Percentiles rank a stretch among this genome's conserved stretches.
Conservation (phyloP, 2,113 vertebrate species). For the Tretioscincus oriximinensis region DNA sequence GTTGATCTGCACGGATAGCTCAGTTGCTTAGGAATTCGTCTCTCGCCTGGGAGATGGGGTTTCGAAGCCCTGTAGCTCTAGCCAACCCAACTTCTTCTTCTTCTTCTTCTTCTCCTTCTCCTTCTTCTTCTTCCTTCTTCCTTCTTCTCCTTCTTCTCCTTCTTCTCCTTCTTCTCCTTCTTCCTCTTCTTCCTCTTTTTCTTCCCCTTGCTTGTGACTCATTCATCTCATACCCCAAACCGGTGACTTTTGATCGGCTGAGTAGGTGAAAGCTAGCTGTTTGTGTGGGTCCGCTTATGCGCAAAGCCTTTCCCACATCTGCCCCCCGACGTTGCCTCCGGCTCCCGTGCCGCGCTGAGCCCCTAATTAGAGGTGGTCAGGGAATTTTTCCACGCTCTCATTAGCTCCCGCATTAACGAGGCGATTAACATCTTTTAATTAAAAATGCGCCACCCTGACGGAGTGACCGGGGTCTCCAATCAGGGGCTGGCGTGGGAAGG, state of each 20-base stretch:
- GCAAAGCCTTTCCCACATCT: no score
- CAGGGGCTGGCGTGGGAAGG: not conserved
- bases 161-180: no score
- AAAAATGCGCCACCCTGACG: constrained; percentile 14
- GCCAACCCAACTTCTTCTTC: no score
- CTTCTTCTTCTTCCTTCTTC: no score
- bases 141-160: no score
- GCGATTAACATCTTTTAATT: constrained; percentile 43
- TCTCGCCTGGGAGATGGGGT: no score
- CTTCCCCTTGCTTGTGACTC: not conserved
- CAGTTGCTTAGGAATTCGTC: no score
- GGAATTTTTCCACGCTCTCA: constrained; percentile 24
- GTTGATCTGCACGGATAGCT: no score
- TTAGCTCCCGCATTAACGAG: constrained; percentile 32
- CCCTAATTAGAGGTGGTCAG: constrained; percentile 25
- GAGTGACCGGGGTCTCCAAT: constrained; percentile 33
- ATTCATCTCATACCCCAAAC: not conserved
- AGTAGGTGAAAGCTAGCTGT: no score
- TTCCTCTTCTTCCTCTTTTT: no score
- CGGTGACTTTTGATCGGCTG: not conserved
- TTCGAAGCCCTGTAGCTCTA: no score
- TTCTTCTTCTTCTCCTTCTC: no score
- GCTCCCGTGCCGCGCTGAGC: not conserved
- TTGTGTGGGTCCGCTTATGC: not conserved
- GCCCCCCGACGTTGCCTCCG: not conserved